Evolutionary conservation across 1,140 invertebrate genomes (phyloP).

Genomic region (Drosophila carrolli): DNA sequence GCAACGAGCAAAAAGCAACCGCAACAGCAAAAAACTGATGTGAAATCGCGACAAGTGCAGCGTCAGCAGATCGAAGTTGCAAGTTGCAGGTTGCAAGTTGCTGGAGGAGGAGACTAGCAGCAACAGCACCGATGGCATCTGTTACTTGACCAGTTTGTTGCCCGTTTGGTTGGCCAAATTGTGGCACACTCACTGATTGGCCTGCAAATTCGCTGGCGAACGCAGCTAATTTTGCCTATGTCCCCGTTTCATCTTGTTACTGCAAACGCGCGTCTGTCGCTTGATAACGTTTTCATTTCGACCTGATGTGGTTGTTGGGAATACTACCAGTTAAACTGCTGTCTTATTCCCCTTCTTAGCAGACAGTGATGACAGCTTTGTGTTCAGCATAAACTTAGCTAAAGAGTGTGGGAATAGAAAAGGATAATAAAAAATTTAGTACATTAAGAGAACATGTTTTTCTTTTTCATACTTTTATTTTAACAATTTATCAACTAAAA

Average conservation of each 20-base stretch:
- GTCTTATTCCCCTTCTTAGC: not conserved
- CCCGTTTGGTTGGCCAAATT: conserved; percentile 59
- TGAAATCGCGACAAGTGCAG: conserved; percentile 73
- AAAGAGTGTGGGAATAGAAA: not conserved
- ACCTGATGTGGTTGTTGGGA: conserved; percentile 27
- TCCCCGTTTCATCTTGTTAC: conserved; percentile 39
- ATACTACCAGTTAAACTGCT: conserved; percentile 14
- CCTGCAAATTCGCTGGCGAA: conserved; percentile 56
- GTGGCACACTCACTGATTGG: conserved; percentile 65
- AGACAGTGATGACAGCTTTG: conserved; percentile 12
- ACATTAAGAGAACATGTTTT: not conserved
- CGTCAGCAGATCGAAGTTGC: conserved; percentile 57
- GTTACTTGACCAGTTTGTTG: conserved; percentile 39
- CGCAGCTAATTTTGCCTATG: conserved; percentile 66
- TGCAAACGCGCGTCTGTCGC: conserved; percentile 46
- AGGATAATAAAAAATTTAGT: not conserved
- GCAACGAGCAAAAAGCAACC: conserved; percentile 47
- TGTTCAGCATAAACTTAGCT: not conserved
- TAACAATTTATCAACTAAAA: too few species aligned
- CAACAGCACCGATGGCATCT: conserved; percentile 44
- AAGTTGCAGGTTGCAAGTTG: conserved; percentile 19
- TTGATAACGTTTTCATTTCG: conserved; percentile 72
- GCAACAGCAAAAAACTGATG: conserved; percentile 44
- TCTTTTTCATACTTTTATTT: not conserved
- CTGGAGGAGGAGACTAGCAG: conserved; percentile 21